Evolutionary conservation across 2,888 invertebrate genomes (phyloP).

Genomic region (Conus canariensis): DNA sequence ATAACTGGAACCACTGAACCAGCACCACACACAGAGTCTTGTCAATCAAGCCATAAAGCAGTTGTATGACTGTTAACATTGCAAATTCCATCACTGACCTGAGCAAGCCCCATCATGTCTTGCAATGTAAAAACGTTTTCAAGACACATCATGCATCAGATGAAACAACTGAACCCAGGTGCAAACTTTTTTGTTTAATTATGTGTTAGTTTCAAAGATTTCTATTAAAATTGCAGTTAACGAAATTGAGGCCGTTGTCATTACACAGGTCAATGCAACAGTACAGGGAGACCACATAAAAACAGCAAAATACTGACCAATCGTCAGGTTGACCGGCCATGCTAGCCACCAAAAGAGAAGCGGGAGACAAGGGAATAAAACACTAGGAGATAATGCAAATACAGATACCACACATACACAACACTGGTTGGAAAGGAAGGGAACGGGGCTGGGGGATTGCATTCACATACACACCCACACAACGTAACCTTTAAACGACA

Average conservation of each 20-base stretch:
- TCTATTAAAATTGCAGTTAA: not conserved
- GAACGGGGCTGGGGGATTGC: not conserved
- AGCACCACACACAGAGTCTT: not conserved
- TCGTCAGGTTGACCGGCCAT: constrained; percentile 16
- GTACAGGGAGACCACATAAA: not conserved
- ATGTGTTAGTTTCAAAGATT: not conserved
- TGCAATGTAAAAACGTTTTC: no score
- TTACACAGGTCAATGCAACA: not conserved
- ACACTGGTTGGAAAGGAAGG: no score
- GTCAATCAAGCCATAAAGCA: not conserved
- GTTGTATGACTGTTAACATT: no score
- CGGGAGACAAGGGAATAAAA: constrained; percentile 15
- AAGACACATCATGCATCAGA: not conserved
- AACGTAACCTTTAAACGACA: not conserved
- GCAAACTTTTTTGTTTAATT: not conserved
- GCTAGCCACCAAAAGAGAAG: constrained; percentile 21
- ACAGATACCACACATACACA: not conserved
- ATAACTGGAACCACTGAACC: no score
- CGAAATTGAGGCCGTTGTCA: not conserved
- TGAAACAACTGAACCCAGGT: not conserved
- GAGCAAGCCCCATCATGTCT: no score
- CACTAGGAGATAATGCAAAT: not conserved
- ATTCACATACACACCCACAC: not conserved
- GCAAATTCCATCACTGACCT: no score
- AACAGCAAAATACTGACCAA: constrained; percentile 22